Conservation (phyloP, 2,113 vertebrate genomes). For the Thunnus maccoyii region DNA sequence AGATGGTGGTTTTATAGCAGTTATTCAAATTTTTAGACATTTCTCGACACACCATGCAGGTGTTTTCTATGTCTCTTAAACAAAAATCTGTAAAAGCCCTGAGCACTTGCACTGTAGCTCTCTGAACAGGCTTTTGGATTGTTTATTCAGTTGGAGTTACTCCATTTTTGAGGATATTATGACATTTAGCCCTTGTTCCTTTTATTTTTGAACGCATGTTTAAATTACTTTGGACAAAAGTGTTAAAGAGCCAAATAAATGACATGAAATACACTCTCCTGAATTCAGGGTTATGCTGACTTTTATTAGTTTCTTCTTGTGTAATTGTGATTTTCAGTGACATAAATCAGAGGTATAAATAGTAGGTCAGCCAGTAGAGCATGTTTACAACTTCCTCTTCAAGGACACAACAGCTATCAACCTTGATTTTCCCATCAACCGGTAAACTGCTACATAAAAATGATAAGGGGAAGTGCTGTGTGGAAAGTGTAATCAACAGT, state of each 20-base stretch:
- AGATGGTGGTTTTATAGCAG: no score
- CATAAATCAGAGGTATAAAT: no score
- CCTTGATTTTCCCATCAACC: neutral
- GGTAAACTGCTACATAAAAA: neutral
- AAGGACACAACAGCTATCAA: neutral
- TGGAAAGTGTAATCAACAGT: neutral
- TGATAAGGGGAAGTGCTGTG: conserved; percentile 28
- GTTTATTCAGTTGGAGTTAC: neutral
- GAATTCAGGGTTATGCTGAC: neutral
- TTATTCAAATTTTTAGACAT: no score
- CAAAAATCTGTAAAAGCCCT: no score
- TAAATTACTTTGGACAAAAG: neutral
- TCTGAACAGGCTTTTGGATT: neutral
- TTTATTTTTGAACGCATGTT: neutral
- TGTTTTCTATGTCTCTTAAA: no score
- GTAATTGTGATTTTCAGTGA: no score
- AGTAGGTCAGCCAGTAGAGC: conserved; percentile 4
- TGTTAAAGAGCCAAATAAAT: neutral
- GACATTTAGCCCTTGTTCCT: neutral
- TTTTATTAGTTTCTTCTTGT: neutral
- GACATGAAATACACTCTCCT: neutral
- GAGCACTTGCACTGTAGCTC: neutral
- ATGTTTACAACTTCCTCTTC: neutral
- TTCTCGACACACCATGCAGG: no score
- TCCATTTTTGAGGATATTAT: neutral